Conservation (phyloP, 1,140 invertebrate genomes). For the Drosophila parabipectinata region DNA sequence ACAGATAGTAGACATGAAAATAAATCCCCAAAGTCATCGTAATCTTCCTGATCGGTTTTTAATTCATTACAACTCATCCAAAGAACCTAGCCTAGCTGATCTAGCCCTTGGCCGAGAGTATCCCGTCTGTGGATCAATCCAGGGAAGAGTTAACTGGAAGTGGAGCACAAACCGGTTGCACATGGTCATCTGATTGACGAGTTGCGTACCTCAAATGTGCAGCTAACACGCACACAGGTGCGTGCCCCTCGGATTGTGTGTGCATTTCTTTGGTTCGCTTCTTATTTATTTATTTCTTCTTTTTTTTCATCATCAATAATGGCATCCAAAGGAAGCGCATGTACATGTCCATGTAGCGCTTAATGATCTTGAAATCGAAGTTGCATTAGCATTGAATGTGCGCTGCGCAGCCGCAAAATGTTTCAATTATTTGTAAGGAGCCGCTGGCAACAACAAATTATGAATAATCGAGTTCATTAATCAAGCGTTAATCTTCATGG, state of each 20-base stretch:
- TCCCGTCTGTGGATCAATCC: conserved; percentile 30
- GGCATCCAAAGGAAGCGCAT: conserved; percentile 75
- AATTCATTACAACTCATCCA: too few species aligned
- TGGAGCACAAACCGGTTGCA: conserved; percentile 72
- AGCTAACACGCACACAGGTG: conserved; percentile 68
- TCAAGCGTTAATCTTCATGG: conserved; percentile 71
- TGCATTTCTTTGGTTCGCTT: conserved; percentile 3
- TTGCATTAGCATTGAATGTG: conserved; percentile 74
- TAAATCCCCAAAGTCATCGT: neutral
- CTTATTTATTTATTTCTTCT: conserved; percentile 22
- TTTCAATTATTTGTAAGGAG: conserved; percentile 70
- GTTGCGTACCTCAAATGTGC: conserved; percentile 71
- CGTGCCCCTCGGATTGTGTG: conserved; percentile 16
- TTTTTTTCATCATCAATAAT: conserved; percentile 66
- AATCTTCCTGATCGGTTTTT: neutral
- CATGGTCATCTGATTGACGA: conserved; percentile 77
- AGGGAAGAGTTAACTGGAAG: conserved; percentile 45
- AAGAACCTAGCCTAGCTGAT: conserved; percentile 1
- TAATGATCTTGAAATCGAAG: conserved; percentile 78
- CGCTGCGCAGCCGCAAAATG: conserved; percentile 54
- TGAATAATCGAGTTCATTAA: conserved; percentile 78
- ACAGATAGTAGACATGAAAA: too few species aligned
- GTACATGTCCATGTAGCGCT: conserved; percentile 70
- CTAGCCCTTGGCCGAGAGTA: conserved; percentile 29
- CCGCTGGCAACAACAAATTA: conserved; percentile 59